Conservation (phyloP, 2,113 vertebrate species). For the Marmota flaviventris region DNA sequence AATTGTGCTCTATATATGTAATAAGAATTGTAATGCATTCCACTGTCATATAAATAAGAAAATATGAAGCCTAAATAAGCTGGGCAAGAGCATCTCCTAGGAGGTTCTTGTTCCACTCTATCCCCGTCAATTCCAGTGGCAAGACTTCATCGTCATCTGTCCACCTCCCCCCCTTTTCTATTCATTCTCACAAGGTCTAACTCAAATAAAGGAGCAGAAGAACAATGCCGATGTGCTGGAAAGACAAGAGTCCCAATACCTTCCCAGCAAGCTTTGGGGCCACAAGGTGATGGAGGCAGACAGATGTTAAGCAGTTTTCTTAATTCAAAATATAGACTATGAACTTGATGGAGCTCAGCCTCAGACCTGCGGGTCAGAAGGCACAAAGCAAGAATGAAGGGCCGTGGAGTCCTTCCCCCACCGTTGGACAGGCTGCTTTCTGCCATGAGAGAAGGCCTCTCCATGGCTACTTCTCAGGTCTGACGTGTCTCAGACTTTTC, state of each 20-base stretch:
- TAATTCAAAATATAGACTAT: neutral
- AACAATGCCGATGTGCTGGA: neutral
- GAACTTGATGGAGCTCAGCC: neutral
- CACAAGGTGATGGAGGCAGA: neutral
- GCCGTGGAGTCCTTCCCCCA: neutral
- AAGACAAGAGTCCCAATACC: neutral
- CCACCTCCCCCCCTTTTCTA: neutral
- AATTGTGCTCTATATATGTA: too few relatives aligned
- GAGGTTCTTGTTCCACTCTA: neutral
- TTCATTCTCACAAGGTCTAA: neutral
- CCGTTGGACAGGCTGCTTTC: neutral
- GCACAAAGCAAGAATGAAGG: neutral
- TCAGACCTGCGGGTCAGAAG: neutral
- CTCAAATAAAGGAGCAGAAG: neutral
- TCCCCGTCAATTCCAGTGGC: rapidly evolving
- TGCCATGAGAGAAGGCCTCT: neutral
- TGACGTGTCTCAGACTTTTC: neutral
- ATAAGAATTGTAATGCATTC: too few relatives aligned
- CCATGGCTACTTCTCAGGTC: neutral
- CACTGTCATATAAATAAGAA: too few relatives aligned
- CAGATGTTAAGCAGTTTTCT: neutral
- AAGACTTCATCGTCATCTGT: neutral
- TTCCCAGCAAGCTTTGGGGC: neutral
- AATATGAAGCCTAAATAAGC: neutral
- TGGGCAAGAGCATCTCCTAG: too few relatives aligned